Conservation (phyloP, 2,888 invertebrate genomes). For the Macaria notata region DNA sequence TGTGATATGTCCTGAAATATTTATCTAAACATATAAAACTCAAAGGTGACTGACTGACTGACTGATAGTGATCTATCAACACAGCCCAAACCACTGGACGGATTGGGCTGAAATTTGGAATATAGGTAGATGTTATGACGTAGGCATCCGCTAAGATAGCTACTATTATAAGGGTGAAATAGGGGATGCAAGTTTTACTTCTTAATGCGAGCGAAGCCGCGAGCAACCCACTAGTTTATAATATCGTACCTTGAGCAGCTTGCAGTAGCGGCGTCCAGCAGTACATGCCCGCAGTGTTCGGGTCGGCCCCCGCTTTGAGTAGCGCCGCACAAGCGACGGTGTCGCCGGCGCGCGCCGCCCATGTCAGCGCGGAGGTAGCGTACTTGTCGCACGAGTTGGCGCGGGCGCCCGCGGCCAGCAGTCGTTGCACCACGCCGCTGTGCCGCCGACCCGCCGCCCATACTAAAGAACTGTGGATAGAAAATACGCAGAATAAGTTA, state of each 20-base stretch:
- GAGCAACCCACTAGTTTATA: no score
- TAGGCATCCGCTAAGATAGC: no score
- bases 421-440: conserved; percentile 90
- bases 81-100: no score
- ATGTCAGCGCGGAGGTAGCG: conserved; percentile 97
- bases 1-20: no score
- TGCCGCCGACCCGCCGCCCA: conserved; percentile 98
- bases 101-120: no score
- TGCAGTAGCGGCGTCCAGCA: conserved; percentile 97
- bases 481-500: not conserved
- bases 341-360: conserved; percentile 97
- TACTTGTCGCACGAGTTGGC: conserved; percentile 98
- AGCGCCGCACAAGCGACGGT: conserved; percentile 91
- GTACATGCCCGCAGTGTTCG: conserved; percentile 97
- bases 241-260: conserved; percentile 82
- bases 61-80: no score
- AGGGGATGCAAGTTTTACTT: no score
- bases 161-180: no score
- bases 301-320: conserved; percentile 92
- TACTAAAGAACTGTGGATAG: conserved; percentile 87
- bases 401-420: conserved; percentile 94
- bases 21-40: no score
- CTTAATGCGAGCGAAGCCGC: no score
- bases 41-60: no score
- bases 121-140: no score